Evolutionary conservation across 1,140 invertebrate species (phyloP).

Genomic region (Brachionus koreanus): DNA sequence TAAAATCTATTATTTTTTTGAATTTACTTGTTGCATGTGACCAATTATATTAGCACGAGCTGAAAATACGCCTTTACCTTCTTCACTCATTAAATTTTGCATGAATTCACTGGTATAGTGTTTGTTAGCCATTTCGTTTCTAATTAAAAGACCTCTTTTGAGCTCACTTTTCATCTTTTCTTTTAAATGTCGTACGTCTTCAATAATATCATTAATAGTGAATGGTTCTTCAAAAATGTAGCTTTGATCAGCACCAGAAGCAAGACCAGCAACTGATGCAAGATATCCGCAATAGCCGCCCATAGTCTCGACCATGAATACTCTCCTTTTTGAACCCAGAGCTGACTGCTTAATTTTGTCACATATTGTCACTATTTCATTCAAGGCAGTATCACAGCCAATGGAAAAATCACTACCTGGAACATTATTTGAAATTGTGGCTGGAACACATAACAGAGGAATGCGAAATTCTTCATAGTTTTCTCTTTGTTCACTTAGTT

Average conservation of each 20-base stretch:
- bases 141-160: slow-evolving; percentile 32
- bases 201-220: slow-evolving; percentile 84
- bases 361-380: slow-evolving; percentile 81
- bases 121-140: slow-evolving; percentile 88
- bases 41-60: not conserved
- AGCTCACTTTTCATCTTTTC: slow-evolving; percentile 23
- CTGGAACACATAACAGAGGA: slow-evolving; percentile 88
- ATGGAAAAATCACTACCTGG: slow-evolving; percentile 91
- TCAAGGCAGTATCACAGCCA: slow-evolving; percentile 92
- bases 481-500: slow-evolving; percentile 71
- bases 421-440: slow-evolving; percentile 85
- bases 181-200: slow-evolving; percentile 18
- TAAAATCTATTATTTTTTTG: not conserved
- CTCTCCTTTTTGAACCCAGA: slow-evolving; percentile 61
- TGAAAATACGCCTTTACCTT: slow-evolving; percentile 75
- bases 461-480: slow-evolving; percentile 76
- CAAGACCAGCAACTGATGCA: slow-evolving; percentile 85
- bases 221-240: slow-evolving; percentile 98
- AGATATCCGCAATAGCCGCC: slow-evolving; percentile 91
- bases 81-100: slow-evolving; percentile 85
- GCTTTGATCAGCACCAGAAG: slow-evolving; percentile 94
- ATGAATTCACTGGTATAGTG: slow-evolving; percentile 98
- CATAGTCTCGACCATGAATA: slow-evolving; percentile 97
- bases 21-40: slow-evolving; percentile 35
- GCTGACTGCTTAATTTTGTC: slow-evolving; percentile 75